Conservation (phyloP, 2,888 invertebrate species). For the Iselma pallidipennis region DNA sequence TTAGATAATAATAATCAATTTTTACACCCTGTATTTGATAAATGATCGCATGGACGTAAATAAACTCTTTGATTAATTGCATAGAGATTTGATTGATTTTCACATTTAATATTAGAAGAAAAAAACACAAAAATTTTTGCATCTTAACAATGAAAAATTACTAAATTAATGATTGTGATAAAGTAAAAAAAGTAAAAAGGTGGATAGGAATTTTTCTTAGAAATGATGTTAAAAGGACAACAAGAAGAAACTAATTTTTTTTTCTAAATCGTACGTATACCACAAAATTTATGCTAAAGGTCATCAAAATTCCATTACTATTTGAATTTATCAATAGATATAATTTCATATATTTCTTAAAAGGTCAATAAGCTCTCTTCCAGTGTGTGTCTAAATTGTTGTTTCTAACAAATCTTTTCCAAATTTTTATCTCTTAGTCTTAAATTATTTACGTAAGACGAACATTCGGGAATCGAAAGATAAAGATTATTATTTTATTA, state of each 20-base stretch:
- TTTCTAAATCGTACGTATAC: not conserved
- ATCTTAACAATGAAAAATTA: no score
- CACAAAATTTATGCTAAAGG: not conserved
- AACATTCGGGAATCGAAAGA: no score
- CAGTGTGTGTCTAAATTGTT: not conserved
- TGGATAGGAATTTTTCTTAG: no score
- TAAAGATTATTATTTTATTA: no score
- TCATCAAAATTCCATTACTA: not conserved
- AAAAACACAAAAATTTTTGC: no score
- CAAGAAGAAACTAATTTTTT: no score
- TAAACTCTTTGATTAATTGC: slow-evolving; percentile 2
- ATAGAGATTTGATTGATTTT: not conserved
- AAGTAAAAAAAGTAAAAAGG: no score
- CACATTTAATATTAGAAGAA: not conserved
- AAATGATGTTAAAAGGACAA: not conserved
- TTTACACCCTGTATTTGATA: not conserved
- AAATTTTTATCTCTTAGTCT: not conserved
- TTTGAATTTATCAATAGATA: not conserved
- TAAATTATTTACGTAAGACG: not conserved
- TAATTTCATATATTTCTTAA: not conserved
- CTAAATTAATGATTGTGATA: not conserved
- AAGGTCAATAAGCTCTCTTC: not conserved
- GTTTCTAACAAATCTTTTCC: not conserved
- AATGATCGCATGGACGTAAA: not conserved
- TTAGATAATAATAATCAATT: not conserved